These are phyloP conservation scores for Agelaius tricolor DNA, from an alignment of 2,113 vertebrate species.

Conservation along the genomic window DNA sequence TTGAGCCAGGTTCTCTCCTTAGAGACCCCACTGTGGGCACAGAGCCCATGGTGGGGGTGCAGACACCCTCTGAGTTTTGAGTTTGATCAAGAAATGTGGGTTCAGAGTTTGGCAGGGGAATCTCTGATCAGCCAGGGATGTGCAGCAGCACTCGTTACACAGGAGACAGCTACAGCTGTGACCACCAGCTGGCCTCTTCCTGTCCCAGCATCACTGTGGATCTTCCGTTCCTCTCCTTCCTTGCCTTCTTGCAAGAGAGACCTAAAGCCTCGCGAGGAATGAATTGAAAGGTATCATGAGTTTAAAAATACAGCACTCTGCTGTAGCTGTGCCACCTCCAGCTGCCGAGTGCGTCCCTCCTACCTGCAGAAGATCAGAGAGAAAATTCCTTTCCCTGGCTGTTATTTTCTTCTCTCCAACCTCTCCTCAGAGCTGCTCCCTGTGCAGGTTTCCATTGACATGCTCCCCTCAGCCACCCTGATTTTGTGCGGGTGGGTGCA, in stretches of 20 bases:
- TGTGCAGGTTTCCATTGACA: not conserved
- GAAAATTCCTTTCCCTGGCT: not conserved
- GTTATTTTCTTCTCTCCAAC: not conserved
- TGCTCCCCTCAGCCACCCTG: not conserved
- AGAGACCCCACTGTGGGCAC: too few species aligned
- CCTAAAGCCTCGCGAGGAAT: not conserved
- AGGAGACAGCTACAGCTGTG: not conserved
- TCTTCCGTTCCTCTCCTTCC: not conserved
- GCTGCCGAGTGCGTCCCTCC: not conserved
- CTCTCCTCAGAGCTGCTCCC: not conserved
- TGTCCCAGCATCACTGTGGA: not conserved
- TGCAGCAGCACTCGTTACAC: not conserved
- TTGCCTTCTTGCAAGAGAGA: not conserved
- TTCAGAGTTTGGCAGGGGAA: not conserved
- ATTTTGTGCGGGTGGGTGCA: rapidly evolving
- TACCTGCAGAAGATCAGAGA: constrained; percentile 27
- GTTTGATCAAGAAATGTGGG: not conserved
- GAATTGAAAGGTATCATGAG: not conserved
- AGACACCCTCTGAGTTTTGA: not conserved
- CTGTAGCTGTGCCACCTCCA: constrained; percentile 49
- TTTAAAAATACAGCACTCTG: not conserved
- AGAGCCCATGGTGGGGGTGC: rapidly evolving
- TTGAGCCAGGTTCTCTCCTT: not conserved
- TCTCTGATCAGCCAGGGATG: not conserved
- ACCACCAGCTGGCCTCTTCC: not conserved